phyloP scores from a whole-genome alignment of 2,888 invertebrate species.

The Brenthis ino region DNA sequence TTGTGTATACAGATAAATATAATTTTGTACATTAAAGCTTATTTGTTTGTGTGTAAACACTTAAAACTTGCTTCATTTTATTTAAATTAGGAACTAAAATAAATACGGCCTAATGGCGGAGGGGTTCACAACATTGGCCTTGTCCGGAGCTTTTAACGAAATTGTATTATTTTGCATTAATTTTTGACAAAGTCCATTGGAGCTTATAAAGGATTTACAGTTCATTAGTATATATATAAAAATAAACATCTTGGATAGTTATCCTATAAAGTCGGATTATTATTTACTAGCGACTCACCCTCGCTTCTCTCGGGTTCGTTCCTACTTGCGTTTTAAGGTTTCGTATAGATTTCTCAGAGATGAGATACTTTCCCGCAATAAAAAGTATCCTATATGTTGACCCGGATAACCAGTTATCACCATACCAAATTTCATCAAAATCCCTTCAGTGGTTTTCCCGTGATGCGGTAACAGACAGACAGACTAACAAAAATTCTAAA shows the following conservation, averaged over 20 bases:
- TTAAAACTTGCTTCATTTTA: conserved; percentile 55
- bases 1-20: background rate
- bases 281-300: too few species aligned
- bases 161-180: conserved; percentile 82
- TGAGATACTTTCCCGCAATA: too few species aligned
- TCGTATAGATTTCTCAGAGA: too few species aligned
- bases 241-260: background rate
- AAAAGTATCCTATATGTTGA: too few species aligned
- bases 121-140: conserved; percentile 65
- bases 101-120: conserved; percentile 61
- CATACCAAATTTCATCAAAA: too few species aligned
- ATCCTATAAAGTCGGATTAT: too few species aligned
- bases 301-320: too few species aligned
- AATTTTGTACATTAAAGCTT: conserved; percentile 53
- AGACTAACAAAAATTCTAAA: too few species aligned
- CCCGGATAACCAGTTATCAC: too few species aligned
- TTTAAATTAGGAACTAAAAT: conserved; percentile 79
- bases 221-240: conserved; percentile 39
- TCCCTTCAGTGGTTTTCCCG: too few species aligned
- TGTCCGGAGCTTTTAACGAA: conserved; percentile 68
- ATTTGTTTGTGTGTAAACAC: conserved; percentile 64
- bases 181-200: conserved; percentile 73
- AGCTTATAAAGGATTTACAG: conserved; percentile 46
- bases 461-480: too few species aligned
- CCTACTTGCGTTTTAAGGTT: too few species aligned